Evolutionary conservation across 2,113 vertebrate genomes (phyloP).

Genomic region (Protobothrops mucrosquamatus): DNA sequence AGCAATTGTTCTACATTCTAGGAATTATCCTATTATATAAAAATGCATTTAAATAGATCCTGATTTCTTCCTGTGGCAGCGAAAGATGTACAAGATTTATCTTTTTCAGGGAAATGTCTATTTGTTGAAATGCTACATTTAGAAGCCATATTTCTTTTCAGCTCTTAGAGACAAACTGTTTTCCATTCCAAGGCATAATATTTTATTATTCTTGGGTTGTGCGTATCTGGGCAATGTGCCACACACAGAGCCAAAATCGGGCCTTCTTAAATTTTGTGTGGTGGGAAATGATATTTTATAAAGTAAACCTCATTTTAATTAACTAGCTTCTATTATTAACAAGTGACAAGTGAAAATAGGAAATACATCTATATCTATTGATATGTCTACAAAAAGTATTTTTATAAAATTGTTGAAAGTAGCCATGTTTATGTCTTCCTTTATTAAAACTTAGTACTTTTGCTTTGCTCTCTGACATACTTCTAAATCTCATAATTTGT

Average conservation of each 20-base stretch:
- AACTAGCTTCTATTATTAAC: background rate
- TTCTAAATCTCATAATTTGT: slow-evolving; percentile 61
- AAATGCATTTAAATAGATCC: background rate
- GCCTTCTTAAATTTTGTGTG: slow-evolving; percentile 9
- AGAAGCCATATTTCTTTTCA: background rate
- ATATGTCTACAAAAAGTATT: background rate
- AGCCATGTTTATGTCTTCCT: slow-evolving; percentile 34
- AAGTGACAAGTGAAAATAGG: background rate
- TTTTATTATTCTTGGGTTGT: slow-evolving; percentile 31
- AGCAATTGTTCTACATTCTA: background rate
- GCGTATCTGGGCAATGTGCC: background rate
- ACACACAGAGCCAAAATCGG: no score
- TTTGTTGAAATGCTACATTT: background rate
- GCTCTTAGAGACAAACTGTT: background rate
- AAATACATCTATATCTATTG: background rate
- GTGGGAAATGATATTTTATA: background rate
- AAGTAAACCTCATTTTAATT: background rate
- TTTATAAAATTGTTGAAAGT: slow-evolving; percentile 53
- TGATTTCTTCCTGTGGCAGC: background rate
- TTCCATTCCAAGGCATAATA: background rate
- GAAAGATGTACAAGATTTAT: background rate
- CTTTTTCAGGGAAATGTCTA: background rate
- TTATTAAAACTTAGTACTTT: slow-evolving; percentile 64
- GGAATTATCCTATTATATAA: background rate
- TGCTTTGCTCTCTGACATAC: slow-evolving; percentile 25